Evolutionary conservation across 2,888 invertebrate species (phyloP).

Genomic region (Tetragonula carbonaria): DNA sequence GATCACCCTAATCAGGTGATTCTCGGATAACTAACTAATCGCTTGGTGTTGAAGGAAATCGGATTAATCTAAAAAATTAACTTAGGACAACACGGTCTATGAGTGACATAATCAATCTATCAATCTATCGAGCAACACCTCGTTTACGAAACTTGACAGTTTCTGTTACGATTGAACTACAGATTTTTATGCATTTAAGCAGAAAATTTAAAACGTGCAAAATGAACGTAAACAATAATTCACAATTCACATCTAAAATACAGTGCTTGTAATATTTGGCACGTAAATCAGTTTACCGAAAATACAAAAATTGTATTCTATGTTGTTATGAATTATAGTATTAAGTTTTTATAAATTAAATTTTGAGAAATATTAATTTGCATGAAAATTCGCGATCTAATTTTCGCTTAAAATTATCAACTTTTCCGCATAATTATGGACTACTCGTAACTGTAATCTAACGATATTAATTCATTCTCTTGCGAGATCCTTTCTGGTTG

Average conservation of each 20-base stretch:
- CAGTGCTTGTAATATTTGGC: too few relatives aligned
- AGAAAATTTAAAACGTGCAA: too few relatives aligned
- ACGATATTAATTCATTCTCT: conserved; percentile 50
- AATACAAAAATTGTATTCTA: too few relatives aligned
- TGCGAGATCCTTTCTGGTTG: conserved; percentile 40
- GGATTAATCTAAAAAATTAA: conserved; percentile 18
- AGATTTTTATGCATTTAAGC: too few relatives aligned
- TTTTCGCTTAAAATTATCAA: not conserved
- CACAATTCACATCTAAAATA: too few relatives aligned
- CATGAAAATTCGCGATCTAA: too few relatives aligned
- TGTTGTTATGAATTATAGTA: too few relatives aligned
- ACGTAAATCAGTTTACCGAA: too few relatives aligned
- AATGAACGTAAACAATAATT: too few relatives aligned
- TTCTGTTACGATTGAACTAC: not conserved
- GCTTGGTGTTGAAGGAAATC: conserved; percentile 6
- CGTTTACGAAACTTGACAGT: not conserved
- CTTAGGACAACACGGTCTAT: not conserved
- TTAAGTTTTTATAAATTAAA: too few relatives aligned
- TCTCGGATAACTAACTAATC: conserved; percentile 27
- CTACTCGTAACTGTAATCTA: not conserved
- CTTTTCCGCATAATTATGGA: not conserved
- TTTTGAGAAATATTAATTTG: too few relatives aligned
- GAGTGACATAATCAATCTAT: not conserved
- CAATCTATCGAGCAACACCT: not conserved
- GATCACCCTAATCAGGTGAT: conserved; percentile 35